Evolutionary conservation across 2,113 vertebrate genomes (phyloP).

Genomic region (Poeciliopsis turrubarensis): DNA sequence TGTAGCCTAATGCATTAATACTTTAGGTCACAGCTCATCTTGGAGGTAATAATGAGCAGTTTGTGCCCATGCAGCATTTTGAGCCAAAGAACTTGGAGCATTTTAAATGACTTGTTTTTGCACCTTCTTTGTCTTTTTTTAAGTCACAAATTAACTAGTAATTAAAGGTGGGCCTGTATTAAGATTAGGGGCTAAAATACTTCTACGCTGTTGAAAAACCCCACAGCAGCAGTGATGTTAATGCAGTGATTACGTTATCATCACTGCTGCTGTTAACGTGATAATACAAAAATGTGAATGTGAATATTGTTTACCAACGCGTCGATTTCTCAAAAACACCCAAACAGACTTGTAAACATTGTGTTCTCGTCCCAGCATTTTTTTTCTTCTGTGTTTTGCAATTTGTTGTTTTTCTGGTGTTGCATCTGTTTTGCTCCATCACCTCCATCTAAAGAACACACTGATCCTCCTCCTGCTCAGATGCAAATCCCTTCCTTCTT

Average conservation of each 20-base stretch:
- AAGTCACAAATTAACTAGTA: too few species aligned
- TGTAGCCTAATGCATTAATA: neutral
- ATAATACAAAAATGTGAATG: neutral
- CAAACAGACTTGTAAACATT: slow-evolving; percentile 10
- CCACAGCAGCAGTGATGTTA: neutral
- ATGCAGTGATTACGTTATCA: neutral
- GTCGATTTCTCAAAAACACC: slow-evolving; percentile 10
- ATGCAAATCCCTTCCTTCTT: slow-evolving; percentile 18
- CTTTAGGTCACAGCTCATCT: neutral
- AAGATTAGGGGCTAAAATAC: neutral
- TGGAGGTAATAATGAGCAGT: neutral
- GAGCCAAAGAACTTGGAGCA: too few species aligned
- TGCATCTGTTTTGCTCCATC: slow-evolving; percentile 52
- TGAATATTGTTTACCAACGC: neutral
- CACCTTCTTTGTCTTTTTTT: too few species aligned
- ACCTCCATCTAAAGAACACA: slow-evolving; percentile 31
- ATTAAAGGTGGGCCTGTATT: too few species aligned
- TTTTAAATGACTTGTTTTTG: too few species aligned
- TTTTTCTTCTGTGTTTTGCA: slow-evolving; percentile 23
- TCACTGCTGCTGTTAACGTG: neutral
- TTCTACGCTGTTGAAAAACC: neutral
- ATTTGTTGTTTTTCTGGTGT: slow-evolving; percentile 29
- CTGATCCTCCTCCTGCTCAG: slow-evolving; percentile 15
- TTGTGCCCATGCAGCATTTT: too few species aligned
- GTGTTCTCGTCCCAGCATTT: slow-evolving; percentile 3